Evolutionary conservation across 1,140 invertebrate species (phyloP).

Genomic region (Heterodera schachtii): DNA sequence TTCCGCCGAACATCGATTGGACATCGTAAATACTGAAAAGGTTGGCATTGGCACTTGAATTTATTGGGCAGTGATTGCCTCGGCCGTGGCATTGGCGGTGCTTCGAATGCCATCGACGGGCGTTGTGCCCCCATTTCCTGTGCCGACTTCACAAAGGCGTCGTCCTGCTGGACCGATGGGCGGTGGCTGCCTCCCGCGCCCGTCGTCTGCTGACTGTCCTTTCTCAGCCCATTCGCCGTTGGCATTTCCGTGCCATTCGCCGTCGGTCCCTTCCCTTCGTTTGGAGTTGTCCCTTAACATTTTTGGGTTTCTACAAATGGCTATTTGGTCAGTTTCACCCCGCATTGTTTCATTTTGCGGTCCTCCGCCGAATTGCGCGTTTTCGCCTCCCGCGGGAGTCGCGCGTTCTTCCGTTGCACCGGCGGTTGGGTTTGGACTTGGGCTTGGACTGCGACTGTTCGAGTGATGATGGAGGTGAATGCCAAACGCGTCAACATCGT

Average conservation of each 20-base stretch:
- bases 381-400: background rate
- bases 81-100: slow-evolving; percentile 15
- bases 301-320: background rate
- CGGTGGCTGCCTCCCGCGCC: background rate
- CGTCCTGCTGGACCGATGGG: slow-evolving; percentile 35
- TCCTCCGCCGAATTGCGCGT: background rate
- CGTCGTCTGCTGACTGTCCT: slow-evolving; percentile 2
- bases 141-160: slow-evolving; percentile 40
- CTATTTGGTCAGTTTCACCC: background rate
- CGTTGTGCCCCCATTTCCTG: slow-evolving; percentile 25
- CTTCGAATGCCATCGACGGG: slow-evolving; percentile 7
- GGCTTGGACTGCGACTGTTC: slow-evolving; percentile 4
- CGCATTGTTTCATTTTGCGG: background rate
- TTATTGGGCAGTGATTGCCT: background rate
- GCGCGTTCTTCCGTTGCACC: background rate
- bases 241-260: background rate
- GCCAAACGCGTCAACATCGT: slow-evolving; percentile 58
- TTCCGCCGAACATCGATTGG: slow-evolving; percentile 46
- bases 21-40: slow-evolving; percentile 53
- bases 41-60: background rate
- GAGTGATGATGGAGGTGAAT: slow-evolving; percentile 45
- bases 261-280: slow-evolving; percentile 18
- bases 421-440: slow-evolving; percentile 4
- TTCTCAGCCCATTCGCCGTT: slow-evolving; percentile 9
- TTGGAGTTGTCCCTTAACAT: background rate